phyloP scores from a whole-genome alignment of 1,140 invertebrate species.

The Eurytemora carolleeae region DNA sequence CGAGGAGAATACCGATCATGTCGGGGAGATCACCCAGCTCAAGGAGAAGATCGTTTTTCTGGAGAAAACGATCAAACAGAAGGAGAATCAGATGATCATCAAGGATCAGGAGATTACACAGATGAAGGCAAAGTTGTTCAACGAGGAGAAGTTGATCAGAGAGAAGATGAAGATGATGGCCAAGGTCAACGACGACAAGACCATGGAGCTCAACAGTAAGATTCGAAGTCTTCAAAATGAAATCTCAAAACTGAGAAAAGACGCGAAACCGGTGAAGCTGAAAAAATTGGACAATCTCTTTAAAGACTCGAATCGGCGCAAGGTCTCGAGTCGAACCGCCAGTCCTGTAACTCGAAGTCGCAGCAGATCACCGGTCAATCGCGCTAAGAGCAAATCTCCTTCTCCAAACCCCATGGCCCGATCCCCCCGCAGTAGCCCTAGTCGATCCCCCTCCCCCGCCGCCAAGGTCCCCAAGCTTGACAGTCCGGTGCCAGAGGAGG shows the following conservation, averaged over 20 bases:
- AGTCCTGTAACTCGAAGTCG: neutral
- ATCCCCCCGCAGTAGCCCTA: neutral
- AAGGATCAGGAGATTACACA: conserved; percentile 9
- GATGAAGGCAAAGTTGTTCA: conserved; percentile 13
- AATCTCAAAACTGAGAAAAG: neutral
- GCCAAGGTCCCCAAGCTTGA: neutral
- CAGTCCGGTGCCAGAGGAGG: no score
- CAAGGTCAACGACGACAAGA: conserved; percentile 7
- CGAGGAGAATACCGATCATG: conserved; percentile 72
- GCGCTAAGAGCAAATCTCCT: no score
- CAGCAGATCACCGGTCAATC: neutral
- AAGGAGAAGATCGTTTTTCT: conserved; percentile 77
- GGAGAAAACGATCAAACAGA: conserved; percentile 65
- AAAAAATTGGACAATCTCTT: neutral
- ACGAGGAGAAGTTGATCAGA: conserved; percentile 14
- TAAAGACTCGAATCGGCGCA: neutral
- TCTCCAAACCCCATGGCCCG: neutral
- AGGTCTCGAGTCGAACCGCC: neutral
- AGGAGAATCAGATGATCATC: conserved; percentile 56
- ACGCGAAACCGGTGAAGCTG: neutral
- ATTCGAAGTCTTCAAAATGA: neutral
- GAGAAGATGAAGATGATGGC: conserved; percentile 9
- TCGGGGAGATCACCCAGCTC: conserved; percentile 78
- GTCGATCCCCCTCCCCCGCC: neutral
- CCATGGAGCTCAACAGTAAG: neutral